A percentile compares a stretch with the other conserved stretches of the same genome.
These are phyloP conservation scores for Capreolus pygargus DNA, from an alignment of 2,113 vertebrate species.

Conservation along the genomic window DNA sequence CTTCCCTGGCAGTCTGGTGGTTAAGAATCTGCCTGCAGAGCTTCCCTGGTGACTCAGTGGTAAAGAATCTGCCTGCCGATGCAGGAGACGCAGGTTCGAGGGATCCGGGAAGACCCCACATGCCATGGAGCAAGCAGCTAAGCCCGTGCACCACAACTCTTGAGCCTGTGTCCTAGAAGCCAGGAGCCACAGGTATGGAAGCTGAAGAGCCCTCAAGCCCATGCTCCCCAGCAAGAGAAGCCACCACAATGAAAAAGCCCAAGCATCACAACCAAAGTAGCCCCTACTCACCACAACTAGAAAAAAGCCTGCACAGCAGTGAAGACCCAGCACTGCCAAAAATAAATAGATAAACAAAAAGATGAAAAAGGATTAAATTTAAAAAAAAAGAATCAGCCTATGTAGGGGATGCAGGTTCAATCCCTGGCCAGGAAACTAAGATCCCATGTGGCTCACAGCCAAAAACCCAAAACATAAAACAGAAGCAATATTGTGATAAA, in stretches of 20 bases:
- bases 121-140: background rate
- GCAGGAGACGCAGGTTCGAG: background rate
- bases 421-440: background rate
- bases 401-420: background rate
- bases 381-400: background rate
- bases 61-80: background rate
- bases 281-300: background rate
- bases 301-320: background rate
- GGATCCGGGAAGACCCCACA: background rate
- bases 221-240: background rate
- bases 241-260: background rate
- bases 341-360: background rate
- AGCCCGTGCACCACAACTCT: background rate
- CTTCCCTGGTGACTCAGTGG: background rate
- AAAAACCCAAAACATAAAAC: background rate
- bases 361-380: background rate
- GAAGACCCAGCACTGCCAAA: background rate
- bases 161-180: background rate
- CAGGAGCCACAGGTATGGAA: background rate
- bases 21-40: background rate
- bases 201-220: background rate
- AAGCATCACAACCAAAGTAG: background rate
- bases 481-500: background rate
- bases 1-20: background rate
- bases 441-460: background rate